Conservation (phyloP, 2,888 invertebrate genomes). For the Phoronis australis region DNA sequence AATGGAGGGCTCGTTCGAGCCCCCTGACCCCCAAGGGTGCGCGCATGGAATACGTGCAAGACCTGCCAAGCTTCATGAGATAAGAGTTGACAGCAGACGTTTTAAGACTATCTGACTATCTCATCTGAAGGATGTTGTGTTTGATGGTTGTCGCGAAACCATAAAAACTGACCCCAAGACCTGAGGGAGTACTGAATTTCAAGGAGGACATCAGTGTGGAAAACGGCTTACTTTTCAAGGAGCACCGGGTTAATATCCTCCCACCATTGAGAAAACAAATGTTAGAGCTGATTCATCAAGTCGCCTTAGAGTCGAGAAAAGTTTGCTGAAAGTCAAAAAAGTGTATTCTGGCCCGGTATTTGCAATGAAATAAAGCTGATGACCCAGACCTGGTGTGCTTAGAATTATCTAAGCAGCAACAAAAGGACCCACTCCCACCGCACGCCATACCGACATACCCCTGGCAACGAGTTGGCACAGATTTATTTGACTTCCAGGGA, state of each 20-base stretch:
- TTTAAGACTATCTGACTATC: neutral
- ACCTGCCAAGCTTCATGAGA: conserved; percentile 4
- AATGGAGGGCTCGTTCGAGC: too few species aligned
- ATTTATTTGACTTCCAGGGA: neutral
- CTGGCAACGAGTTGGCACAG: neutral
- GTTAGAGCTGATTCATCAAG: too few species aligned
- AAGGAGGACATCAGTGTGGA: conserved; percentile 3
- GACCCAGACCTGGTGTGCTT: neutral
- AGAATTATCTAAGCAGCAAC: neutral
- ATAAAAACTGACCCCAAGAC: conserved; percentile 1
- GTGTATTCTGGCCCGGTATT: neutral
- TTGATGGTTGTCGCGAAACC: conserved; percentile 3
- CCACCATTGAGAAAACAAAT: too few species aligned
- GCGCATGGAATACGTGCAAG: too few species aligned
- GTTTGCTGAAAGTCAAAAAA: neutral
- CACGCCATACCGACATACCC: neutral
- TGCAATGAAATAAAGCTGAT: neutral
- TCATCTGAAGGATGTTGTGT: conserved; percentile 5
- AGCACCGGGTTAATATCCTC: conserved; percentile 1
- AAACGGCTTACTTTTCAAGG: conserved; percentile 3
- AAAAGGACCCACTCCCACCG: neutral
- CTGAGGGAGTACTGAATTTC: conserved; percentile 5
- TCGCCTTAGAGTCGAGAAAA: neutral
- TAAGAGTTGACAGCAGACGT: neutral
- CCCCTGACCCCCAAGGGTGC: too few species aligned